These are phyloP conservation scores for Nemopilema nomurai DNA, from an alignment of 30 jellyfish, hydroid and myxozoan genomes.

Conservation along the genomic window DNA sequence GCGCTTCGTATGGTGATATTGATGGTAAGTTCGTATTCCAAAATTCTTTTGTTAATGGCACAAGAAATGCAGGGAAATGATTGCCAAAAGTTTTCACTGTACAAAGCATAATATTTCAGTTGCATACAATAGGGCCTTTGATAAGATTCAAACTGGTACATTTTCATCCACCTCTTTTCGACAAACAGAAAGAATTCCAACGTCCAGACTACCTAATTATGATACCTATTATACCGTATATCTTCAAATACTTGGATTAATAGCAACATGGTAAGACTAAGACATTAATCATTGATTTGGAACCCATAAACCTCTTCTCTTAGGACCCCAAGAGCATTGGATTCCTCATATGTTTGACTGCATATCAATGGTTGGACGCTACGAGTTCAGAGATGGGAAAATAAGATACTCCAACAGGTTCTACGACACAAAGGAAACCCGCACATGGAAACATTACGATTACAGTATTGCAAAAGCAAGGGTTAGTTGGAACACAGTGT, in stretches of 20 bases:
- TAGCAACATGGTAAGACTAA: not conserved
- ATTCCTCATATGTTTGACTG: conserved; percentile 60
- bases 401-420: conserved; percentile 29
- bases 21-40: conserved; percentile 39
- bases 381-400: conserved; percentile 9
- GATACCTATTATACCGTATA: no score
- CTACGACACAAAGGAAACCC: conserved; percentile 13
- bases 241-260: no score
- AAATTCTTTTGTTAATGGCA: not conserved
- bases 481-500: conserved; percentile 56
- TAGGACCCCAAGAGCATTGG: conserved; percentile 33
- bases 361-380: conserved; percentile 68
- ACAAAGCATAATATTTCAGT: no score
- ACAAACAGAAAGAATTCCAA: no score
- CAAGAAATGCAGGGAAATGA: not conserved
- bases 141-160: no score
- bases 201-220: no score
- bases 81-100: no score
- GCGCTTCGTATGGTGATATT: conserved; percentile 65
- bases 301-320: no score
- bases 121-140: no score
- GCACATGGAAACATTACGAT: conserved; percentile 46
- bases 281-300: no score
- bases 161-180: no score
- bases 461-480: conserved; percentile 26